These are phyloP conservation scores for Podarcis siculus DNA, from an alignment of 2,797 vertebrate genomes.

Conservation along the genomic window DNA sequence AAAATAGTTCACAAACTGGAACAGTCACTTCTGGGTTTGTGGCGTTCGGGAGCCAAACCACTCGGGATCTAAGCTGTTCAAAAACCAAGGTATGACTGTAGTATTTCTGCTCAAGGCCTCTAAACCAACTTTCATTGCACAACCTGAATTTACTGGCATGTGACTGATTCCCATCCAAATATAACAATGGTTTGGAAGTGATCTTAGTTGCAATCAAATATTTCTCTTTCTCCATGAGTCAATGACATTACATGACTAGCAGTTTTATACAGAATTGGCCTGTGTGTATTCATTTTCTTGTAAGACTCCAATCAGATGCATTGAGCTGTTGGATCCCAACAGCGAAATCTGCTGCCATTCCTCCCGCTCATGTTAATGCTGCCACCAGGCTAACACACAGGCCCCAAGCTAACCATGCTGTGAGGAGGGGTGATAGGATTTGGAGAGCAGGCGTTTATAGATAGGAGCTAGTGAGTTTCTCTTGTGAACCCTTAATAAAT, in stretches of 20 bases:
- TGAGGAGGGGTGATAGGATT: neutral
- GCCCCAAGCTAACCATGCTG: neutral
- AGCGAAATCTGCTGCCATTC: neutral
- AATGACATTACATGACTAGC: neutral
- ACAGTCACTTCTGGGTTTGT: no score
- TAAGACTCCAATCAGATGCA: conserved; percentile 2
- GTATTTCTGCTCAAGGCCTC: no score
- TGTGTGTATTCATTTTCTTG: neutral
- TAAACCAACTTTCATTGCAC: no score
- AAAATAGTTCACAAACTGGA: no score
- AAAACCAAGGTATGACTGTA: no score
- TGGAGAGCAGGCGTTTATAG: neutral
- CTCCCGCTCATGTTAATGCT: neutral
- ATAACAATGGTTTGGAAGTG: no score
- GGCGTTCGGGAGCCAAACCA: no score
- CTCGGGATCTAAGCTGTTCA: no score
- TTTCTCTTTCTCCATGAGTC: neutral
- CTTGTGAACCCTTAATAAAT: neutral
- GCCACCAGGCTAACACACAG: neutral
- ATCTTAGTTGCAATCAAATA: neutral
- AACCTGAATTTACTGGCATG: no score
- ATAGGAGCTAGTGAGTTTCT: neutral
- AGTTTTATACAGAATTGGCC: neutral
- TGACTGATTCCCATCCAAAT: no score
- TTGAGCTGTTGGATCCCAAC: neutral